Conservation (phyloP, 2,888 invertebrate genomes). For the Selenia dentaria region DNA sequence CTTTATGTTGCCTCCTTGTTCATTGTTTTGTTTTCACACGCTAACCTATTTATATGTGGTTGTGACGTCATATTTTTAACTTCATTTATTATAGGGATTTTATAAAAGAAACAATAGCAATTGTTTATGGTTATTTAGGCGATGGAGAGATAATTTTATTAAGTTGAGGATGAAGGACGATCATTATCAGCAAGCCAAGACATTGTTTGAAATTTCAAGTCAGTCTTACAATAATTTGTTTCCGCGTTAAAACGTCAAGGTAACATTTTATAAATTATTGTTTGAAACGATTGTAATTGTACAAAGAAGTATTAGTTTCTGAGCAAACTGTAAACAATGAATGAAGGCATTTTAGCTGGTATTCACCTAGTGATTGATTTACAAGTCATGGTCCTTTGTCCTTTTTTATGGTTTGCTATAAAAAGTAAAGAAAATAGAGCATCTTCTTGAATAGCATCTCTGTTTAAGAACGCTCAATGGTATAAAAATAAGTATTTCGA, state of each 20-base stretch:
- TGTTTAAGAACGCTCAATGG: not conserved
- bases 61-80: slow-evolving; percentile 8
- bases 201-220: slow-evolving; percentile 5
- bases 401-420: no score
- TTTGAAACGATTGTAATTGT: no score
- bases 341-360: no score
- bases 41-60: slow-evolving; percentile 9
- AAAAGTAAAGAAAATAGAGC: no score
- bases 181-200: slow-evolving; percentile 1
- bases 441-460: no score
- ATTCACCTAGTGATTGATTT: no score
- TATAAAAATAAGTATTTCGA: not conserved
- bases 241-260: not conserved
- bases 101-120: slow-evolving; percentile 1
- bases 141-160: not conserved
- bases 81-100: slow-evolving; percentile 6
- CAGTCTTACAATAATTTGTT: not conserved
- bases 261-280: no score
- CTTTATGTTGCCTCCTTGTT: slow-evolving; percentile 11
- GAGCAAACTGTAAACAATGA: no score
- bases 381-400: no score
- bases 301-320: no score
- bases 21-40: slow-evolving; percentile 21
- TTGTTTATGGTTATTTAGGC: slow-evolving; percentile 4
- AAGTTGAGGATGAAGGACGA: slow-evolving; percentile 11